Base-by-base conservation (phyloP, 2,113 vertebrate species). In the Sclerurus mexicanus region DNA sequence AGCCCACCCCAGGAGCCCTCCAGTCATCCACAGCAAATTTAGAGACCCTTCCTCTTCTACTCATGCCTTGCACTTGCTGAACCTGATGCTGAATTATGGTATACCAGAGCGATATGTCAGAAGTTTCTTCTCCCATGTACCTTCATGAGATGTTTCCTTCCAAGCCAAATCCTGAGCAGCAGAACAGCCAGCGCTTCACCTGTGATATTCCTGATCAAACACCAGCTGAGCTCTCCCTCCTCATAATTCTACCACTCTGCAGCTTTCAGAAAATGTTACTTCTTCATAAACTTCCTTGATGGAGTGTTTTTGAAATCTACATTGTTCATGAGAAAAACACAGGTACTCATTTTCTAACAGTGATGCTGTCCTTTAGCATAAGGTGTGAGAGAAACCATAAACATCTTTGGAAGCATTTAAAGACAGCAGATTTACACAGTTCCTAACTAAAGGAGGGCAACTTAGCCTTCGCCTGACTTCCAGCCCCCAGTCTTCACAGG, bases 1-100 rank as follows among this genome's bases (percentile, higher is more conserved):
- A 40, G 49, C 59, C 72, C 0, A 0, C 24, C 17, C 44, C 33
- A 39, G 20, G 4, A 1, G n/a, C 6, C 58, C 20, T 4, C 1
- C 37, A 63, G 58, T 7, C 56, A 67, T 9, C 30, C 8, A 28
- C 16, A 60, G 12, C 39, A 47, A 74, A 53, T 59, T 71, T 27
- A 33, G 39, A 3, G 22, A 53, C 24, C 10, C 22, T 56, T 68
- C 37, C 44, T 59, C 49, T 66, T 17, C 79, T 23, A 30, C 21
- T 75, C 27, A 6, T 2, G 10, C 46, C 31, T 75, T 66, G 46
- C 30, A n/a, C 24, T 67, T 63, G 89, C 53, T 71, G 67, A 79
- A 66, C 39, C 47, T n/a, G 19, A 59, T 20, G 37, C 0, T 40
- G 49, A 87, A 73, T 31, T 37, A 35, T 1, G 0, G 1, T 23